Evolutionary conservation across 2,888 invertebrate species (phyloP), one percentile per base, ranked within the genome.

Genomic region (Mythimna albipuncta): DNA sequence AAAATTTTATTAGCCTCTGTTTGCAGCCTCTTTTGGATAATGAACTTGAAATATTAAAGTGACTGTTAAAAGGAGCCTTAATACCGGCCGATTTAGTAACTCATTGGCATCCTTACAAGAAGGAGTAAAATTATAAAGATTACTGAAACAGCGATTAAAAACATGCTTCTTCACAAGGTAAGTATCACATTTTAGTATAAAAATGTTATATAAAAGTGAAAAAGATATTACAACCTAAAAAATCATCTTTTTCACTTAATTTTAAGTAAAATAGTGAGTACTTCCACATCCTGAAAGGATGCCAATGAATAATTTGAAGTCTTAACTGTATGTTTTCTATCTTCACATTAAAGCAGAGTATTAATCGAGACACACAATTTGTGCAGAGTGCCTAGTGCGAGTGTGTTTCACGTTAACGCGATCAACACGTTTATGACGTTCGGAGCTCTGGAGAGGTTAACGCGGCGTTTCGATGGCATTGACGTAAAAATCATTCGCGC

Each of bases 1-100:
- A 57, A 52, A 47, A 58, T 32, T 59, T 58, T 63, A 65, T 52
- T 65, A 68, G 67, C 67, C 59, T 64, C 61, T n/a, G 54, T 50
- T 21, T 52, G n/a, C 52, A 41, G 50, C 44, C 38, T 44, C 55
- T 35, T 21, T 65, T 54, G 32, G 32, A 54, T 44, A 72, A 44
- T 19, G 5, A 55, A 69, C 10, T 69, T 47, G 21, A n/a, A 21
- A 41, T 58, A 41, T 13, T 13, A 41, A 50, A 75, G n/a, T 38
- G 32, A 64, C 19, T n/a, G 10, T 38, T 52, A 41, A n/a, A 41
- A n/a, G n/a, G 35, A 59, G 19, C 50, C 13, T 11, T 41, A 52
- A 38, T 52, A 32, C 55, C 16, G 2, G 9, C 32, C n/a, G 19
- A 58, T 6, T 50, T 26, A 19, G 52, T 6, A 52, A 57, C n/a